Conservation (phyloP, 2,113 vertebrate species). For the Thunnus thynnus region DNA sequence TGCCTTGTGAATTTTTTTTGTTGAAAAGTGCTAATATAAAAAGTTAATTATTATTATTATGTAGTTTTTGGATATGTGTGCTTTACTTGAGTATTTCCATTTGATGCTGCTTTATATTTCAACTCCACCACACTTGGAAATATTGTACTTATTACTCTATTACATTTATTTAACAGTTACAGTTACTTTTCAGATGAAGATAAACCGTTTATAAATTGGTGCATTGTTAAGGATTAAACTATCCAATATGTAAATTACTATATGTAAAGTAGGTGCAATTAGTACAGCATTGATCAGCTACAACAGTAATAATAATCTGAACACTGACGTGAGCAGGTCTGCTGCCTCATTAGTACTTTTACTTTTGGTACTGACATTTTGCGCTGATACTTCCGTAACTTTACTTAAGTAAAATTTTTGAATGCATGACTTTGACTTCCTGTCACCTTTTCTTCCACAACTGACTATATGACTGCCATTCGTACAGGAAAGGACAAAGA, state of each 20-base stretch:
- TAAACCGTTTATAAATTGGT: too few relatives aligned
- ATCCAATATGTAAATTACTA: too few relatives aligned
- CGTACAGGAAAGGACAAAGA: neutral
- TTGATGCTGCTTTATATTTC: neutral
- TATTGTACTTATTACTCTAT: too few relatives aligned
- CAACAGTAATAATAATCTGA: neutral
- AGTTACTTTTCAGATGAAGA: too few relatives aligned
- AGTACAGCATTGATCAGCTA: neutral
- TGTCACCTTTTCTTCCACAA: neutral
- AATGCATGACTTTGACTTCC: neutral
- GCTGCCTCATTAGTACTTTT: too few relatives aligned
- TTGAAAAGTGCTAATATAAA: too few relatives aligned
- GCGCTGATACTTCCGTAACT: neutral
- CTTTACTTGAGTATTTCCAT: too few relatives aligned
- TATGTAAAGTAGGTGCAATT: neutral
- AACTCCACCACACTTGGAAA: neutral
- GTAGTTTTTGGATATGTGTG: too few relatives aligned
- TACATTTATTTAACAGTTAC: neutral
- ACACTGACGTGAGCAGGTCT: neutral
- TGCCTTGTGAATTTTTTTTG: too few relatives aligned
- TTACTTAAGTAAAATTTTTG: neutral
- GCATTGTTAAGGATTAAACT: too few relatives aligned
- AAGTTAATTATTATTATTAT: too few relatives aligned
- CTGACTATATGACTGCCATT: neutral
- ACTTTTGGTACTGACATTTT: neutral